Evolutionary conservation across 2,113 vertebrate genomes (phyloP), one percentile per base, ranked within the genome.

Genomic region (Alligator mississippiensis): DNA sequence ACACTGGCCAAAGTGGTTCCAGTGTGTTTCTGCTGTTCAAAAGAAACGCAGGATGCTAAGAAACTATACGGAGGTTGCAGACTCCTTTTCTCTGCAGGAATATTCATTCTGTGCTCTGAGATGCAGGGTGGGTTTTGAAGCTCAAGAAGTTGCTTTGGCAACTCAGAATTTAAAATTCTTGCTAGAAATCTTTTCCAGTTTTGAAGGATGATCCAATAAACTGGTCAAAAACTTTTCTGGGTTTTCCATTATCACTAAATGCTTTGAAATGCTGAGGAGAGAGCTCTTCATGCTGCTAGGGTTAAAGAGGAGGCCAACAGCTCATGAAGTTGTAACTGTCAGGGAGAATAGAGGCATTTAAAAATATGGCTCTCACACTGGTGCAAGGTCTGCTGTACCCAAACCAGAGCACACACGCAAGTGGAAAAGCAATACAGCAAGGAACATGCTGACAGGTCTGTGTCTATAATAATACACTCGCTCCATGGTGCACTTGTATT

Each of bases 191-290:
- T 38, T 74, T 19, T 74, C 47, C 70, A 74, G 55, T 70, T 85
- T 85, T 76, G 25, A 72, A 63, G 84, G 57, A 79, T 25, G 30
- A 59, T 85, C 61, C 60, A 18, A 61, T 81, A 57, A 30, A 57
- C 70, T 27, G 60, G 70, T 85, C 83, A 90, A n/a, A 90, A 60
- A 60, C 30, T 60, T 28, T 85, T 77, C 75, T 90, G 77, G 80
- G 54, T 72, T 76, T 85, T 90, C 81, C 34, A 55, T 90, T 85
- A 60, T 83, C 70, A 77, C 55, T 54, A 61, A 68, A 68, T 68
- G 70, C 84, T 90, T 81, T 85, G 77, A 90, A 85, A 68, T 38
- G 27, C 76, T 61, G 77, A 63, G 62, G 70, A 85, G 80, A 85
- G 61, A 82, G 83, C 77, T 34, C 78, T 55, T 68, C 61, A 76